Percentiles rank a stretch among this genome's conserved stretches.
phyloP scores from a whole-genome alignment of 1,140 invertebrate genomes.

The Drosophila nannoptera region DNA sequence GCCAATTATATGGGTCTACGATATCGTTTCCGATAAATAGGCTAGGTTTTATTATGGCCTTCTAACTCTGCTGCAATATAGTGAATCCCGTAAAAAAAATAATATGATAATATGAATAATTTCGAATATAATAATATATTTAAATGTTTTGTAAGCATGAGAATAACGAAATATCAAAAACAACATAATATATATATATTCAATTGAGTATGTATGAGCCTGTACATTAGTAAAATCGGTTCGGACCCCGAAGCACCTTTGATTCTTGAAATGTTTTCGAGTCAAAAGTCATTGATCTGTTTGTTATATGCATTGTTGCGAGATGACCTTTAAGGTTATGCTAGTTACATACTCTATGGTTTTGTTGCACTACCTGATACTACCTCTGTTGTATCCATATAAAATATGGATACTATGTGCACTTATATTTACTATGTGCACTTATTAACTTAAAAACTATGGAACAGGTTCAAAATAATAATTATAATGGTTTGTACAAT shows the following conservation, averaged over 20 bases:
- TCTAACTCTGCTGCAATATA: too few relatives aligned
- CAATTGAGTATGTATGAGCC: not conserved
- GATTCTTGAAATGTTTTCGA: not conserved
- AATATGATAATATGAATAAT: not conserved
- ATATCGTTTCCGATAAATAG: too few relatives aligned
- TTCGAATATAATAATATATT: not conserved
- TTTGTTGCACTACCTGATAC: not conserved
- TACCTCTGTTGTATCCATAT: not conserved
- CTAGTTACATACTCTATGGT: too few relatives aligned
- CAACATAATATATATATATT: not conserved
- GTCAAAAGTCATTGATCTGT: not conserved
- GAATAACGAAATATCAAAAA: not conserved
- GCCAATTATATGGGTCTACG: not conserved
- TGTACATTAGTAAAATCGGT: not conserved
- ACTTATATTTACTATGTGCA: slow-evolving; percentile 17
- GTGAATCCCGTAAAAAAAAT: too few relatives aligned
- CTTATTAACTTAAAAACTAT: slow-evolving; percentile 28
- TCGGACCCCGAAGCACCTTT: not conserved
- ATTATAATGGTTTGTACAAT: slow-evolving; percentile 55
- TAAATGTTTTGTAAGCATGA: not conserved
- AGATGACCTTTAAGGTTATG: too few relatives aligned
- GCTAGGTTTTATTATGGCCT: too few relatives aligned
- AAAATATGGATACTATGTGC: slow-evolving; percentile 11
- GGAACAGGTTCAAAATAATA: slow-evolving; percentile 35
- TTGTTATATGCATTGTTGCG: not conserved